Percentiles rank a stretch among this genome's conserved stretches.
Conservation (phyloP, 2,888 invertebrate species). For the Lasioglossum marginatum region DNA sequence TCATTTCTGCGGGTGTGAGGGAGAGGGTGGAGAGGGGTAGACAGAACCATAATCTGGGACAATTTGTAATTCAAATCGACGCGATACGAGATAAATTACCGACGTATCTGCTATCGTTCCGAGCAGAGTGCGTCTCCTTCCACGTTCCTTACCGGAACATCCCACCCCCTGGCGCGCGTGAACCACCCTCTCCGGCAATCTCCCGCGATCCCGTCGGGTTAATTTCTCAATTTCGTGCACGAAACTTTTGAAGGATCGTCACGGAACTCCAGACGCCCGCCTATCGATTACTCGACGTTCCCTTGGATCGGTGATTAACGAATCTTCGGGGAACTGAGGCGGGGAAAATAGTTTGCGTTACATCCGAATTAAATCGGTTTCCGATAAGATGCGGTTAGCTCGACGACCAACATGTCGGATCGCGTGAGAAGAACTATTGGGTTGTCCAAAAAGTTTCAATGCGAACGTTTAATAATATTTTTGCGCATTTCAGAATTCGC, state of each 20-base stretch:
- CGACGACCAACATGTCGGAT: slow-evolving; percentile 7
- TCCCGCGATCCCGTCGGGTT: slow-evolving; percentile 45
- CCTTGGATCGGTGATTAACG: slow-evolving; percentile 44
- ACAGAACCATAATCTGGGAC: slow-evolving; percentile 62
- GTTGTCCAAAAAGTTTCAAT: background rate
- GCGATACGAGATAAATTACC: slow-evolving; percentile 72
- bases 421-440: background rate
- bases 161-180: slow-evolving; percentile 35
- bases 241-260: slow-evolving; percentile 58
- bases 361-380: slow-evolving; percentile 19
- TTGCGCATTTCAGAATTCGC: no score
- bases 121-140: slow-evolving; percentile 14
- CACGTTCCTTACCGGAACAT: slow-evolving; percentile 37
- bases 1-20: background rate
- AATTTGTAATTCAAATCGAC: slow-evolving; percentile 75
- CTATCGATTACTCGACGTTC: slow-evolving; percentile 39
- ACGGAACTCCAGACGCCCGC: slow-evolving; percentile 15
- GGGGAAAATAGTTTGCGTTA: slow-evolving; percentile 27
- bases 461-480: background rate
- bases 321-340: slow-evolving; percentile 4
- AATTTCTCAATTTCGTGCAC: slow-evolving; percentile 63
- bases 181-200: slow-evolving; percentile 43
- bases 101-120: slow-evolving; percentile 33
- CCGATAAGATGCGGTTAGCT: background rate
- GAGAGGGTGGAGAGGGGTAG: background rate